phyloP scores from a whole-genome alignment of 2,113 vertebrate species.

The Emydocephalus ijimae region DNA sequence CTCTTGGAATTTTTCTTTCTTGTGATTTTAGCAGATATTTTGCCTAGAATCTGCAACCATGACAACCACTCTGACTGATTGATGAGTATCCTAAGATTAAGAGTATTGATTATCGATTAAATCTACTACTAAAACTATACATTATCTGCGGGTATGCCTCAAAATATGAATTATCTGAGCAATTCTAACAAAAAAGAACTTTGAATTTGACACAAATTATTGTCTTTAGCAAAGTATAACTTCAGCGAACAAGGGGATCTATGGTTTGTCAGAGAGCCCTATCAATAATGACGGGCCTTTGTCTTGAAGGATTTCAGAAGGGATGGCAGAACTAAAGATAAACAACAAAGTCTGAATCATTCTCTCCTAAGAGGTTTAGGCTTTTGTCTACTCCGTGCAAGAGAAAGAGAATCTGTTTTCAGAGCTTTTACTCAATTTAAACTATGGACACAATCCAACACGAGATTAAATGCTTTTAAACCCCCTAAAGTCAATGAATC shows the following conservation, averaged over 20 bases:
- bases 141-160: neutral
- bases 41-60: neutral
- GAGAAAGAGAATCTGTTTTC: constrained; percentile 13
- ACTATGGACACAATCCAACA: constrained; percentile 34
- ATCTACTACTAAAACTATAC: neutral
- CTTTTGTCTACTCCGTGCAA: constrained; percentile 43
- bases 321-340: constrained; percentile 41
- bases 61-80: neutral
- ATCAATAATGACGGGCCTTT: neutral
- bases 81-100: neutral
- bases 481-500: constrained; percentile 18
- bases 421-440: constrained; percentile 44
- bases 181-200: neutral
- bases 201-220: neutral
- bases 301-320: neutral
- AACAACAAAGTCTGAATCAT: constrained; percentile 3
- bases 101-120: neutral
- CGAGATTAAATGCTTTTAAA: constrained; percentile 35
- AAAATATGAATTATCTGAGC: neutral
- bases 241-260: neutral
- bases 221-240: neutral
- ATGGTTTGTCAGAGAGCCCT: neutral
- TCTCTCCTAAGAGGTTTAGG: constrained; percentile 37
- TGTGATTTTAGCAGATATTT: neutral
- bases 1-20: constrained; percentile 27